These are phyloP conservation scores for Corythaixoides concolor DNA, from an alignment of 2,113 vertebrate species.

Conservation along the genomic window DNA sequence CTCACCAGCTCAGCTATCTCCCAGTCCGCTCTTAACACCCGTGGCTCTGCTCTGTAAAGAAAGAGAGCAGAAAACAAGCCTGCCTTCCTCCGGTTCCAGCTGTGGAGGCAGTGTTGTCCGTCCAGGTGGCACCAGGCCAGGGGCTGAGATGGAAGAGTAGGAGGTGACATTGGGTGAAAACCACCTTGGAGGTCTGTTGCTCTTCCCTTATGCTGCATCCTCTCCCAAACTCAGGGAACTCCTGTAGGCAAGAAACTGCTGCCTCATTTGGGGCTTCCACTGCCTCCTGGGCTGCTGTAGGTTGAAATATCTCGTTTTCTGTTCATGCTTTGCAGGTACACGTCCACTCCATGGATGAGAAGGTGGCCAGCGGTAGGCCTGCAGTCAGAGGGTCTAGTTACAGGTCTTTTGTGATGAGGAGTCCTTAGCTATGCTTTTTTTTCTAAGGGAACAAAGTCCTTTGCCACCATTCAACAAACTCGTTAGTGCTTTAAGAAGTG, in stretches of 20 bases:
- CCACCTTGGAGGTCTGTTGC: accelerated
- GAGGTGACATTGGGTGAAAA: not conserved
- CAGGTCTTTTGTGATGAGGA: not conserved
- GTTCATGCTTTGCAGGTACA: not conserved
- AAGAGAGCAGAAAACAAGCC: not conserved
- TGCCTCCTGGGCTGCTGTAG: not conserved
- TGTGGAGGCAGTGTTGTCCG: no score
- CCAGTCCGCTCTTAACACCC: accelerated
- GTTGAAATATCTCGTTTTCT: not conserved
- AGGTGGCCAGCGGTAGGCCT: not conserved
- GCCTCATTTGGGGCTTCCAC: not conserved
- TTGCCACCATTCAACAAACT: not conserved
- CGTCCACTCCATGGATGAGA: not conserved
- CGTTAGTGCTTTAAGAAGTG: accelerated
- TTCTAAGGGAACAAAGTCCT: not conserved
- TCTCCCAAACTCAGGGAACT: not conserved
- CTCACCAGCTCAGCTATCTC: no score
- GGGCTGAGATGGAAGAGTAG: not conserved
- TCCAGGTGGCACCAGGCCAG: no score
- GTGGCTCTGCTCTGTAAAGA: no score
- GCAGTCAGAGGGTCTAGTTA: not conserved
- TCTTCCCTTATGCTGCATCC: not conserved
- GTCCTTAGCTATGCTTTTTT: not conserved
- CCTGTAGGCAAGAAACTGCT: not conserved
- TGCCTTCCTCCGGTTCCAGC: accelerated